Evolutionary conservation across 2,888 invertebrate species (phyloP).

Genomic region (Hanleya hanleyi): DNA sequence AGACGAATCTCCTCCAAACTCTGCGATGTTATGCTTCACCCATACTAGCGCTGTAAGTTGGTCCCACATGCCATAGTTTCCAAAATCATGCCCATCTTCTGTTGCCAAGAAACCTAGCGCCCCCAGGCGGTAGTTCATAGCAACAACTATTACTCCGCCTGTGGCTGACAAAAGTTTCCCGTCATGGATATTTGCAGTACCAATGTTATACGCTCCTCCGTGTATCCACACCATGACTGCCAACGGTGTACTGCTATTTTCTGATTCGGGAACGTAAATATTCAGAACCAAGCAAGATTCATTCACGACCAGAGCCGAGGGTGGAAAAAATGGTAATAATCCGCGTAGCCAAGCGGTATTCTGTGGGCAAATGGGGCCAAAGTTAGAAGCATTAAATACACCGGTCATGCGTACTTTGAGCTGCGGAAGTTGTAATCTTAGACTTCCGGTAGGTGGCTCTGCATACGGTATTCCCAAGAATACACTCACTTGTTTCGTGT

Average conservation of each 20-base stretch:
- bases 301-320: neutral
- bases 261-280: slow-evolving; percentile 85
- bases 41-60: slow-evolving; percentile 40
- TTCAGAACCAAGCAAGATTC: slow-evolving; percentile 97
- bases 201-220: slow-evolving; percentile 94
- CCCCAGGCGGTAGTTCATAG: slow-evolving; percentile 32
- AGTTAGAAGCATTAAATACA: neutral
- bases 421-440: neutral
- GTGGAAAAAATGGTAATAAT: neutral
- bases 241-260: slow-evolving; percentile 75
- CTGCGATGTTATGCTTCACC: slow-evolving; percentile 37
- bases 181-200: slow-evolving; percentile 81
- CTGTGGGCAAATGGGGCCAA: neutral
- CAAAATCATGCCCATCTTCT: slow-evolving; percentile 23
- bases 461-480: slow-evolving; percentile 13
- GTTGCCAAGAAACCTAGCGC: slow-evolving; percentile 40
- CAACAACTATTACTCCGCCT: slow-evolving; percentile 29
- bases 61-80: slow-evolving; percentile 48
- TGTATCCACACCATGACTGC: slow-evolving; percentile 90
- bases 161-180: slow-evolving; percentile 73
- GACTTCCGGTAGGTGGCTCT: neutral
- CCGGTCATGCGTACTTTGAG: neutral
- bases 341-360: neutral
- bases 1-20: slow-evolving; percentile 40
- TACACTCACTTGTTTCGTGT: neutral